Evolutionary conservation across 1,140 invertebrate species (phyloP).

Genomic region (Carposina sasakii): DNA sequence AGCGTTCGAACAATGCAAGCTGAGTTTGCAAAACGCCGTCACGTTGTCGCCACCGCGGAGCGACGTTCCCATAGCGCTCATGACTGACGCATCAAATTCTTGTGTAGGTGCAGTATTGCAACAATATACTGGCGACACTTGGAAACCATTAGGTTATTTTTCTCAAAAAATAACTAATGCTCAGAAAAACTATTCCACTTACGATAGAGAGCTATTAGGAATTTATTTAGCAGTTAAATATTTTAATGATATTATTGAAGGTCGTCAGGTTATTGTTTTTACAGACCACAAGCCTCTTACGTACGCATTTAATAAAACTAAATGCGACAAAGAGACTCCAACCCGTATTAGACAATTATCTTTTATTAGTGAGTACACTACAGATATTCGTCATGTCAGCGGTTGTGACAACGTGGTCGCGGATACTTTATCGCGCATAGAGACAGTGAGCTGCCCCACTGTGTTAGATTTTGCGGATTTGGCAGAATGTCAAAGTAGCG

Average conservation of each 20-base stretch:
- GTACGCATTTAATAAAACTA: slow-evolving; percentile 11
- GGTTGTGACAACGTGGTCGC: slow-evolving; percentile 30
- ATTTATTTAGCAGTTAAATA: slow-evolving; percentile 1
- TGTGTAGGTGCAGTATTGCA: slow-evolving; percentile 44
- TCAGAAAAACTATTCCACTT: no score
- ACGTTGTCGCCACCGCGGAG: slow-evolving; percentile 27
- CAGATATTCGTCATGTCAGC: neutral
- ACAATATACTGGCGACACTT: slow-evolving; percentile 24
- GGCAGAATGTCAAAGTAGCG: neutral
- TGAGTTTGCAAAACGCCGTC: slow-evolving; percentile 22
- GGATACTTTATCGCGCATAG: slow-evolving; percentile 14
- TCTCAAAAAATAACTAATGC: slow-evolving; percentile 33
- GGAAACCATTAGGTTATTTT: slow-evolving; percentile 53
- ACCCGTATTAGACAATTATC: slow-evolving; percentile 23
- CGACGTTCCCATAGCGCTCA: slow-evolving; percentile 12
- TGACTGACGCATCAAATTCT: slow-evolving; percentile 39
- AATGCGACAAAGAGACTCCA: slow-evolving; percentile 18
- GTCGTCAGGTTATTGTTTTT: slow-evolving; percentile 16
- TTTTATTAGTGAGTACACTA: slow-evolving; percentile 8
- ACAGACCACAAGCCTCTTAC: slow-evolving; percentile 56
- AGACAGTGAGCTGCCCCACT: neutral
- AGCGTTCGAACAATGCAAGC: slow-evolving; percentile 31
- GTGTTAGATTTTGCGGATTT: neutral
- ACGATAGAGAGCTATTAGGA: slow-evolving; percentile 12
- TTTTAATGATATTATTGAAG: slow-evolving; percentile 5